phyloP scores from a whole-genome alignment of 2,888 invertebrate genomes.

The Leucania comma region DNA sequence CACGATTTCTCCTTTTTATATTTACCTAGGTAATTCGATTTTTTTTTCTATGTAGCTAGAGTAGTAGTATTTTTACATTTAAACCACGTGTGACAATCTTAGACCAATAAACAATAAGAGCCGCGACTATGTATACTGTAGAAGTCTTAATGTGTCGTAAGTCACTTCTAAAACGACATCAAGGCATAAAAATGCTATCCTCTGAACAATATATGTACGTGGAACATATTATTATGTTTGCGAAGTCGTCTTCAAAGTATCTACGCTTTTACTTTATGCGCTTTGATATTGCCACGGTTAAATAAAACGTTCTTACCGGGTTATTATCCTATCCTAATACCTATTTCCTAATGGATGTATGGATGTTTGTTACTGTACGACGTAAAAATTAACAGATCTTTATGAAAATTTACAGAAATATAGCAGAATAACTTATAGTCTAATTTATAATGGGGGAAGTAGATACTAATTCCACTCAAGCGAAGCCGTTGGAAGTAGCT shows the following conservation, averaged over 20 bases:
- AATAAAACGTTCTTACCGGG: conserved; percentile 57
- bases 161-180: conserved; percentile 74
- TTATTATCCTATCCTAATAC: conserved; percentile 11
- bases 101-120: conserved; percentile 53
- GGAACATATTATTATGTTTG: conserved; percentile 65
- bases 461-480: no score
- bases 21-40: no score
- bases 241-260: conserved; percentile 68
- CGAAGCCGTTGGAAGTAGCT: no score
- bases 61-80: conserved; percentile 3
- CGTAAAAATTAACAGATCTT: no score
- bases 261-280: conserved; percentile 69
- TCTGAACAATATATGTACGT: conserved; percentile 76
- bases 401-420: no score
- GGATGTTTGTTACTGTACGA: no score
- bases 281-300: conserved; percentile 71
- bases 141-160: conserved; percentile 75
- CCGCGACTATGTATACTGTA: conserved; percentile 67
- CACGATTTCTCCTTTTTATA: neutral
- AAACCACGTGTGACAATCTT: conserved; percentile 28
- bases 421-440: no score
- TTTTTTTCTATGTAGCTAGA: neutral
- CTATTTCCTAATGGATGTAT: no score
- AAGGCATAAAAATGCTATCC: conserved; percentile 76
- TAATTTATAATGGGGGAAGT: no score